Evolutionary conservation across 2,797 vertebrate species (phyloP), one percentile per base, ranked within the genome.

Genomic region (Lepus townsendii): DNA sequence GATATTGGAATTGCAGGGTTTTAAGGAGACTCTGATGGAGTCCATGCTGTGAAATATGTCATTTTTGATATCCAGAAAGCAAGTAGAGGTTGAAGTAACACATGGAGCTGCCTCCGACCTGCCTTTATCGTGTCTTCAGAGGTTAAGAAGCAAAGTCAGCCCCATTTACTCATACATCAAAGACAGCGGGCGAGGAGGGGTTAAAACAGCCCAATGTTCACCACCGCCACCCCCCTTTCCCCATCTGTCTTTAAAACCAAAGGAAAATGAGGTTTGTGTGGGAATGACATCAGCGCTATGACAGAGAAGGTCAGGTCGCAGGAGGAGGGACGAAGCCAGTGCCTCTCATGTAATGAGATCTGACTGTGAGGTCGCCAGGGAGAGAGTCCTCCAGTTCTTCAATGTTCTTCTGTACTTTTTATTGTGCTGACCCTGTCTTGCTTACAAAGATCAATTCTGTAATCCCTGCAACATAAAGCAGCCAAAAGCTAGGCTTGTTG

Each of bases 381-480:
- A 96, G 96, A 54, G 79, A 62, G 60, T 68, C 30, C 72, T 76
- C 63, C 92, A 87, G 90, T 50, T 30, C 8, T 42, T 71, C 30
- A 93, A 24, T 3, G 0, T 93, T 95, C 92, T 89, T 75, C 83
- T 84, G 54, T 62, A 6, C 35, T 86, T 97, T 57, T 95, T 88
- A 66, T 82, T 13, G 0, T 94, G 90, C 54, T 79, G 79, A 89
- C 68, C 85, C 90, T 88, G 35, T 8, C 95, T 52, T 63, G n/a
- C 0, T 90, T 95, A 57, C 2, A 27, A 84, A 95, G 88, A 96
- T 97, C 85, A 91, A 22, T 97, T 96, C 87, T 96, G 24, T 92
- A 94, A 96, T 96, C 80, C 68, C 71, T 78, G 86, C 77, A 94
- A 97, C 95, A 93, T 20, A 91, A 85, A 72, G 65, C 42, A 78